These are phyloP conservation scores for Micrasema minimum DNA, from an alignment of 1,140 invertebrate genomes.

Conservation along the genomic window DNA sequence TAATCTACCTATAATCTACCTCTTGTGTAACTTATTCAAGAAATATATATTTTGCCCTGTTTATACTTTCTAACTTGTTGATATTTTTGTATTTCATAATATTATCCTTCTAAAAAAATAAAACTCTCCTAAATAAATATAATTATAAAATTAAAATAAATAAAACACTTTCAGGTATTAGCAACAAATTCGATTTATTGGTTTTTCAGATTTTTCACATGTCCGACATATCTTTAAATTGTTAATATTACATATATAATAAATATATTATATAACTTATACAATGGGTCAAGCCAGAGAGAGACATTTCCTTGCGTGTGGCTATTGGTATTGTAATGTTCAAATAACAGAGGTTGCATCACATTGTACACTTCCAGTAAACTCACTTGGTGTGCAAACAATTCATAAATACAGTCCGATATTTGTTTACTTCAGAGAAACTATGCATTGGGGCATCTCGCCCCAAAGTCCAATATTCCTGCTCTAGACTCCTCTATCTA, in stretches of 20 bases:
- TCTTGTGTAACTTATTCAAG: no score
- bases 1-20: no score
- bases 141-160: slow-evolving; percentile 39
- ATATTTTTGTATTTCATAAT: no score
- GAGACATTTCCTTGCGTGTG: slow-evolving; percentile 8
- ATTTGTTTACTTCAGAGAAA: slow-evolving; percentile 44
- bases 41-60: no score
- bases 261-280: slow-evolving; percentile 44
- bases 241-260: slow-evolving; percentile 50
- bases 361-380: slow-evolving; percentile 46
- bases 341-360: slow-evolving; percentile 49
- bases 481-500: background rate
- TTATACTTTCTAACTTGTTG: no score
- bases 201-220: slow-evolving; percentile 66
- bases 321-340: slow-evolving; percentile 41
- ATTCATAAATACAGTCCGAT: slow-evolving; percentile 43
- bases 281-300: slow-evolving; percentile 37
- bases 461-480: background rate
- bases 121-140: background rate
- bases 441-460: slow-evolving; percentile 37
- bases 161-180: slow-evolving; percentile 62
- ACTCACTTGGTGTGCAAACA: slow-evolving; percentile 45
- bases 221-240: slow-evolving; percentile 51
- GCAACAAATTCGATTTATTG: slow-evolving; percentile 68
- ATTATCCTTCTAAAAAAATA: no score